These are phyloP conservation scores for Odobenus rosmarus DNA, from an alignment of 2,113 vertebrate species.

Conservation along the genomic window DNA sequence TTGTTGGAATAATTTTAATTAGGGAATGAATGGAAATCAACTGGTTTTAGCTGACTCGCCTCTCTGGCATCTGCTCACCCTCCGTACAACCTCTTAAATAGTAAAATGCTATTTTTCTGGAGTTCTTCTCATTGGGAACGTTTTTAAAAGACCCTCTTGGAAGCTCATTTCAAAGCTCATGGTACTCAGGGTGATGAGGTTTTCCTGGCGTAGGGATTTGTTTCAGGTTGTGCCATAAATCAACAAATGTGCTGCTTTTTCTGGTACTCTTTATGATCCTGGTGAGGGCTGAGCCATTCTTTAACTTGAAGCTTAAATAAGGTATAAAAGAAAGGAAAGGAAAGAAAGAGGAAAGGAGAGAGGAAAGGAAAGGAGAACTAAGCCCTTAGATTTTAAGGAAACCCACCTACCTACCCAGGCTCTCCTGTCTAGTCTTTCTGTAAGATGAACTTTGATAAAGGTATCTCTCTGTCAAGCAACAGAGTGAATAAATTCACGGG, in stretches of 20 bases:
- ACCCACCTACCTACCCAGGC: not conserved
- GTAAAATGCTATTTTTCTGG: conserved; percentile 1
- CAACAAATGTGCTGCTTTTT: not conserved
- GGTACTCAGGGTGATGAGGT: not conserved
- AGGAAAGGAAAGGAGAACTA: not conserved
- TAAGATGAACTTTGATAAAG: not conserved
- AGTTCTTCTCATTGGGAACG: not conserved
- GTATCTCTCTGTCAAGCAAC: not conserved
- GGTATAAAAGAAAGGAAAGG: not conserved
- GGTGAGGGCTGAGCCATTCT: not conserved
- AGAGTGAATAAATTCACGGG: not conserved
- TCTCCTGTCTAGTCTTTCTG: not conserved
- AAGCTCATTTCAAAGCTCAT: not conserved
- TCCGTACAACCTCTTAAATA: not conserved
- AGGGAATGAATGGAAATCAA: not conserved
- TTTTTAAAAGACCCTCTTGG: conserved; percentile 25
- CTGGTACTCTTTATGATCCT: not conserved
- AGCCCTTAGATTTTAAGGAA: not conserved
- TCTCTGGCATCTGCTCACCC: not conserved
- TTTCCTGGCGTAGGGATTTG: not conserved
- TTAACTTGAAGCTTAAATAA: conserved; percentile 14
- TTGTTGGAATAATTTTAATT: not conserved
- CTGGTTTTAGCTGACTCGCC: not conserved
- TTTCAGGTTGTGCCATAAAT: conserved; percentile 22
- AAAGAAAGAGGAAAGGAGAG: too few species aligned